Evolutionary conservation across 2,113 vertebrate species (phyloP), one percentile per base, ranked within the genome.

Genomic region (Barnardius zonarius): DNA sequence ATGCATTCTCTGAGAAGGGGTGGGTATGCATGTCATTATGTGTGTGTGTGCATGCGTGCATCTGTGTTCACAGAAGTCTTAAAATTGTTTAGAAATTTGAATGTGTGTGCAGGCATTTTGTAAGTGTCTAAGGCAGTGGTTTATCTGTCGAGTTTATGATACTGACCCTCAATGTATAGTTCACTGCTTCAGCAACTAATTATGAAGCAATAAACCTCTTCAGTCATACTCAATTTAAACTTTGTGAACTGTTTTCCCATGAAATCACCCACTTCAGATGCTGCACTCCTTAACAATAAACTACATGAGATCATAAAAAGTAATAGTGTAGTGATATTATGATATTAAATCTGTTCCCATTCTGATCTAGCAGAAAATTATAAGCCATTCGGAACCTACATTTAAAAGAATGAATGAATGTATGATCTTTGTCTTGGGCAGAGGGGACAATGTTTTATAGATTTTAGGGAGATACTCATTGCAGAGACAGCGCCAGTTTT

Each of bases 141-240:
- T 52, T 35, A 44, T 43, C 57, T 83, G 19, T 69, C 86, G 18
- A 11, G 73, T n/a, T 86, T 72, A 13, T 46, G 57, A 55, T 39
- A 59, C 30, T 82, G 79, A 63, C 9, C 52, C 25, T 55, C n/a
- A 68, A 67, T 15, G 7, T 67, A 44, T 8, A 88, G 43, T 68
- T 90, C 48, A 31, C 35, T 55, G 33, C 52, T 72, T 72, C 86
- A 64, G 11, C 22, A 73, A 61, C 80, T 76, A 72, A 35, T 43
- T 76, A 23, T 0, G 3, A 69, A 30, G 30, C n/a, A 73, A 59
- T 61, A 77, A 88, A 55, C 25, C 4, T 62, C 62, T 48, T 85
- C 35, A 82, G 33, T 88, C 61, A 30, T 80, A 61, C 80, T 92
- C 35, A 59, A 33, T 80, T 83, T 73, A 86, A 86, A 91, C n/a